These are phyloP conservation scores for Gryllus longicercus DNA, from an alignment of 2,888 invertebrate genomes.

Conservation along the genomic window DNA sequence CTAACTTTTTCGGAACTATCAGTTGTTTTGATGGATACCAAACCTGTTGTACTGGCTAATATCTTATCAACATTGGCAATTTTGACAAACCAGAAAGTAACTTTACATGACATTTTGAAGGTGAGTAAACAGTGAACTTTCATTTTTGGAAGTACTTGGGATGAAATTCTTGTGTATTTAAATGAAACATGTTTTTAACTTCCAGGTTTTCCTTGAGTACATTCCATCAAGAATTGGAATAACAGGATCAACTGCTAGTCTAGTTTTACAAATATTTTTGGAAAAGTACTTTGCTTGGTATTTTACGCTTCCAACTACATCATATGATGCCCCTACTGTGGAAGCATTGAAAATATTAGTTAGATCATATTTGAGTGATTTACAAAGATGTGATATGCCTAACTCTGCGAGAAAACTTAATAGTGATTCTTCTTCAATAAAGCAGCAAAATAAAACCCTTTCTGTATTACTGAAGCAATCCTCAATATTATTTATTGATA, in stretches of 20 bases:
- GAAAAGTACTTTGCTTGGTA: conserved; percentile 38
- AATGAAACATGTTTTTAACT: conserved; percentile 24
- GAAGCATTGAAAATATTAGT: conserved; percentile 43
- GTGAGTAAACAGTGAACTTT: conserved; percentile 37
- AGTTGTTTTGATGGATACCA: conserved; percentile 51
- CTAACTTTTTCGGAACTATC: conserved; percentile 54
- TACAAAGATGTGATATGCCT: conserved; percentile 32
- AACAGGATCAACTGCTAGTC: conserved; percentile 45
- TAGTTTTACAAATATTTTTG: conserved; percentile 40
- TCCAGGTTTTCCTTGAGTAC: conserved; percentile 62
- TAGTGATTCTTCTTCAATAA: neutral
- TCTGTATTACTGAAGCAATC: conserved; percentile 20
- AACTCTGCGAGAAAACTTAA: neutral
- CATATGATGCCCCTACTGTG: conserved; percentile 36
- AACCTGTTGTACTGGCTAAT: conserved; percentile 50
- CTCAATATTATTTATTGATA: conserved; percentile 30
- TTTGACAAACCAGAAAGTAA: conserved; percentile 46
- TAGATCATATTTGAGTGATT: conserved; percentile 43
- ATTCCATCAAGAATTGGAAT: conserved; percentile 63
- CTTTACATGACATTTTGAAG: conserved; percentile 41
- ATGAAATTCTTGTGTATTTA: conserved; percentile 4
- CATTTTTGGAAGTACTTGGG: neutral
- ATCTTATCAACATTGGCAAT: conserved; percentile 51
- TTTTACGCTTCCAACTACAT: conserved; percentile 29
- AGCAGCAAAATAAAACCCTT: neutral